These are phyloP conservation scores for Entomobrya proxima DNA, from an alignment of 2,888 invertebrate species.

Conservation along the genomic window DNA sequence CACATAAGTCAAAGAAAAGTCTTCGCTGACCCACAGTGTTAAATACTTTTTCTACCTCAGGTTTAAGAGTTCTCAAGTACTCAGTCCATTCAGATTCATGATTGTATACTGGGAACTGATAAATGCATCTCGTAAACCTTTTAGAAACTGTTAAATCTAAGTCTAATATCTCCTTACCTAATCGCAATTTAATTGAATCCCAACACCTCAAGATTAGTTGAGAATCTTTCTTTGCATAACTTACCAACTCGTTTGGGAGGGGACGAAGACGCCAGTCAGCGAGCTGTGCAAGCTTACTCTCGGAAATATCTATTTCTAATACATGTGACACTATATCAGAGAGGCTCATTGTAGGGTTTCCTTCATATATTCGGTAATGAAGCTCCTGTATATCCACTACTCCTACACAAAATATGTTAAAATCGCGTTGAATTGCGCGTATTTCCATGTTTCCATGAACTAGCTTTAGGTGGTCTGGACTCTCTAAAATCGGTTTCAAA, in stretches of 20 bases:
- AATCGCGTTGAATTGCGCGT: neutral
- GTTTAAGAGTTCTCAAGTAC: neutral
- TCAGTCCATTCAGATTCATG: neutral
- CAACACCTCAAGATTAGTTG: neutral
- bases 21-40: neutral
- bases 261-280: neutral
- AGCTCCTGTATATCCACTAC: neutral
- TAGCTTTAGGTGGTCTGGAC: neutral
- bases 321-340: neutral
- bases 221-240: neutral
- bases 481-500: neutral
- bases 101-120: neutral
- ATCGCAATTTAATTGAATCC: neutral
- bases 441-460: slow-evolving; percentile 1
- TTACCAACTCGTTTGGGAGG: neutral
- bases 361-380: neutral
- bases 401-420: neutral
- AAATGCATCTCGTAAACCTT: neutral
- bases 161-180: neutral
- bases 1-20: neutral
- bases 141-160: neutral
- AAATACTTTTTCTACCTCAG: neutral
- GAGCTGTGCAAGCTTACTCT: neutral
- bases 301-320: neutral
- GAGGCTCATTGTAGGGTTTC: neutral